A percentile compares a stretch with the other conserved stretches of the same genome.
These are phyloP conservation scores for Gymnogyps californianus DNA, from an alignment of 2,113 vertebrate genomes.

Conservation along the genomic window DNA sequence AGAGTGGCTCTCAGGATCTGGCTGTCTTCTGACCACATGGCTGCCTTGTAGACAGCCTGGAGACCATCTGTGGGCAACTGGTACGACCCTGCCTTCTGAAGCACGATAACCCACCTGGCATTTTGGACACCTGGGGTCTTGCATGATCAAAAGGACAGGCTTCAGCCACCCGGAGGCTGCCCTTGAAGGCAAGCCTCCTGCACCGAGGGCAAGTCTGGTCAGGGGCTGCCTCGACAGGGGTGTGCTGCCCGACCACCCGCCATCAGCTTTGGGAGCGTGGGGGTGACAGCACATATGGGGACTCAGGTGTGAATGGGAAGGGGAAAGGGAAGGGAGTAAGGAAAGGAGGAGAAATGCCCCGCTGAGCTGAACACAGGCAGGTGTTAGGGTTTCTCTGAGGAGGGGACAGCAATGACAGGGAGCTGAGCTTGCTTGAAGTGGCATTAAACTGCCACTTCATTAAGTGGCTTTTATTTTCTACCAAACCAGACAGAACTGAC, in stretches of 20 bases:
- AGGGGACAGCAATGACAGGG: neutral
- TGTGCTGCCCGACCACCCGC: neutral
- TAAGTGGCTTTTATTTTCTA: neutral
- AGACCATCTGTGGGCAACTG: neutral
- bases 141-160: neutral
- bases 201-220: rapidly evolving
- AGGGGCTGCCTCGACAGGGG: neutral
- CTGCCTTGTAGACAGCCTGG: neutral
- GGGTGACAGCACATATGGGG: neutral
- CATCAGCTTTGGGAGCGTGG: neutral
- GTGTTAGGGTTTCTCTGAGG: no score
- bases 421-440: neutral
- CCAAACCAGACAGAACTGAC: neutral
- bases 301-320: neutral
- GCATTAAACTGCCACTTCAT: neutral
- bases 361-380: neutral
- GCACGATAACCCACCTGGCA: neutral
- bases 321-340: neutral
- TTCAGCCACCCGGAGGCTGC: neutral
- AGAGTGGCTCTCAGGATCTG: neutral
- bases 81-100: neutral
- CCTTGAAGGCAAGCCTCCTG: neutral
- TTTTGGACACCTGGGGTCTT: neutral
- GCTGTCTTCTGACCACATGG: neutral
- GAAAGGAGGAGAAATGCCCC: neutral